Conservation (phyloP, 1,140 invertebrate genomes). For the Zaprionus africanus region DNA sequence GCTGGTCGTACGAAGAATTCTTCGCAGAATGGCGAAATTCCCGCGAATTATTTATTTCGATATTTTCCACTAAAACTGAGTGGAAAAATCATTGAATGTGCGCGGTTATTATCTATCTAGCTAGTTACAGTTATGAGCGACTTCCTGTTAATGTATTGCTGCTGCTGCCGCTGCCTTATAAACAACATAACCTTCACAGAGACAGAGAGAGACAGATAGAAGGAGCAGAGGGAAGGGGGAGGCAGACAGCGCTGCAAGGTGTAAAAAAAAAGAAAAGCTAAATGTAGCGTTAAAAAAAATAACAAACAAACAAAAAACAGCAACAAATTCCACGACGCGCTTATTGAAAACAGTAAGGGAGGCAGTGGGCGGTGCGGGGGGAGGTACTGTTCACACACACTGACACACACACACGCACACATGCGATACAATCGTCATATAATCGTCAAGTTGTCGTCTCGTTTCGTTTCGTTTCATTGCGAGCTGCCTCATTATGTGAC, state of each 20-base stretch:
- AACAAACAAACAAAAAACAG: slow-evolving; percentile 14
- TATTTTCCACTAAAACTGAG: neutral
- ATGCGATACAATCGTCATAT: slow-evolving; percentile 37
- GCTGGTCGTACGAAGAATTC: neutral
- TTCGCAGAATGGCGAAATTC: neutral
- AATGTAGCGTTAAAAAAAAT: slow-evolving; percentile 33
- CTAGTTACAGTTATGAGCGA: slow-evolving; percentile 44
- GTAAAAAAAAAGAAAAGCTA: slow-evolving; percentile 26
- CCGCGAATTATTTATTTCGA: neutral
- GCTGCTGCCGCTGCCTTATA: slow-evolving; percentile 26
- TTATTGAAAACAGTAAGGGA: slow-evolving; percentile 1
- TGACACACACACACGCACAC: neutral
- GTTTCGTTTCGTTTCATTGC: slow-evolving; percentile 31
- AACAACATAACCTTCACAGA: slow-evolving; percentile 47
- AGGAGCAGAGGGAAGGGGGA: neutral
- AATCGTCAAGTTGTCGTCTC: slow-evolving; percentile 45
- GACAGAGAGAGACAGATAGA: neutral
- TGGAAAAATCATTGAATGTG: slow-evolving; percentile 10
- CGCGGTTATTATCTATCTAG: slow-evolving; percentile 14
- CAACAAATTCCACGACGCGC: slow-evolving; percentile 29
- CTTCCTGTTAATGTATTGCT: slow-evolving; percentile 41
- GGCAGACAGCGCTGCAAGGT: slow-evolving; percentile 31
- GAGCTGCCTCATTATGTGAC: slow-evolving; percentile 52
- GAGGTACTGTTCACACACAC: slow-evolving; percentile 2
- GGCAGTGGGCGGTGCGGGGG: neutral